These are phyloP conservation scores for Bovichtus diacanthus DNA, from an alignment of 2,797 vertebrate species.

Conservation along the genomic window DNA sequence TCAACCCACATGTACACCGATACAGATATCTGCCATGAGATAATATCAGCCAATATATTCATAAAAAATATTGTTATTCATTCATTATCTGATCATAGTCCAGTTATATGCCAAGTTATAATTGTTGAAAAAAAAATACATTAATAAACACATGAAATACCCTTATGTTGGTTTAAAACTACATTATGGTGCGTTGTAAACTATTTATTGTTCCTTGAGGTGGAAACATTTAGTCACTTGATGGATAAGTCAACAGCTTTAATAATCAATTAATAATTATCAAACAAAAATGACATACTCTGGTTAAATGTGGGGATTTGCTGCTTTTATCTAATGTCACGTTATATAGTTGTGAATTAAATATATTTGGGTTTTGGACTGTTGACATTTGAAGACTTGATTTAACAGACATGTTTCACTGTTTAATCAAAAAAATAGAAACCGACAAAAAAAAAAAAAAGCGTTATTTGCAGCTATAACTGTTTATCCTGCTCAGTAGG, in stretches of 20 bases:
- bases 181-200: neutral
- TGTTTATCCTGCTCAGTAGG: neutral
- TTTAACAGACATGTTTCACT: neutral
- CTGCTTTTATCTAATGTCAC: neutral
- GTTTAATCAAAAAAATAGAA: neutral
- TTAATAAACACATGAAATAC: neutral
- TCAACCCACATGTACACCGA: neutral
- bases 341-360: neutral
- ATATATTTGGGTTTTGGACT: neutral
- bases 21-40: too few relatives aligned
- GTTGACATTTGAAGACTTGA: neutral
- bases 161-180: neutral
- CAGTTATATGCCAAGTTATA: neutral
- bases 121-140: neutral
- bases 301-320: slow-evolving; percentile 1
- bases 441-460: neutral
- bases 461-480: neutral
- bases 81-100: neutral
- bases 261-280: neutral
- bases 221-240: neutral
- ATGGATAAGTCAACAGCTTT: neutral
- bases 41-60: neutral
- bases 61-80: neutral
- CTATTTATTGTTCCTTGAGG: neutral
- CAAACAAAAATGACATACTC: neutral